Conservation (phyloP, 2,888 invertebrate species). For the Drosophila gaucha region DNA sequence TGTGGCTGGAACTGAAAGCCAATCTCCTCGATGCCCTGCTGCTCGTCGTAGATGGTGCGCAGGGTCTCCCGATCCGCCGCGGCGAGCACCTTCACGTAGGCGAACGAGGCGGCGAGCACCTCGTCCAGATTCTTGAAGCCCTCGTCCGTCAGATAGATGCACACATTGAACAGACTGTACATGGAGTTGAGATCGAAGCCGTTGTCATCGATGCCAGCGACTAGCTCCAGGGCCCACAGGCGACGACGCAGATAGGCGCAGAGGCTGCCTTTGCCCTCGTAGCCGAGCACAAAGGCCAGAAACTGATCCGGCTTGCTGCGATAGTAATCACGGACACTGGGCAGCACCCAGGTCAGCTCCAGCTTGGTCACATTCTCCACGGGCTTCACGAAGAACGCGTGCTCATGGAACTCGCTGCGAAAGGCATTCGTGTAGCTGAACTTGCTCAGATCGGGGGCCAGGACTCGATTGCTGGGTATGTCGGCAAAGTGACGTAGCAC, state of each 20-base stretch:
- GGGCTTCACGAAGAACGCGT: conserved; percentile 90
- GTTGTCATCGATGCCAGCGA: conserved; percentile 89
- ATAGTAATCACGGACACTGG: conserved; percentile 78
- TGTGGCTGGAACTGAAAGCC: conserved; percentile 90
- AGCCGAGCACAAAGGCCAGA: conserved; percentile 91
- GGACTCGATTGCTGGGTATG: conserved; percentile 89
- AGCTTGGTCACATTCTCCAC: conserved; percentile 90
- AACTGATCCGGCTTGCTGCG: conserved; percentile 87
- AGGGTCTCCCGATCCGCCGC: conserved; percentile 33
- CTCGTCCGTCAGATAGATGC: conserved; percentile 90
- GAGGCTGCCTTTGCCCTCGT: conserved; percentile 94
- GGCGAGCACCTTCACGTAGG: conserved; percentile 91
- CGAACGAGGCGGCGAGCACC: conserved; percentile 91
- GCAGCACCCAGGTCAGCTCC: conserved; percentile 84
- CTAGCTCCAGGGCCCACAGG: conserved; percentile 91
- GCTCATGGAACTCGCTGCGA: conserved; percentile 77
- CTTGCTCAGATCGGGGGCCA: conserved; percentile 87
- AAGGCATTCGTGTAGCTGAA: conserved; percentile 83
- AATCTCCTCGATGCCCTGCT: conserved; percentile 90
- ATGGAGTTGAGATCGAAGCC: conserved; percentile 92
- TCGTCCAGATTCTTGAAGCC: conserved; percentile 90
- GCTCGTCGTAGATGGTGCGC: conserved; percentile 85
- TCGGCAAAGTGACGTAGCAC: conserved; percentile 87
- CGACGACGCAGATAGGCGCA: conserved; percentile 89
- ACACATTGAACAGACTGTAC: conserved; percentile 90